Base-by-base conservation (phyloP, 2,113 vertebrate genomes). In the Pyxicephalus adspersus region DNA sequence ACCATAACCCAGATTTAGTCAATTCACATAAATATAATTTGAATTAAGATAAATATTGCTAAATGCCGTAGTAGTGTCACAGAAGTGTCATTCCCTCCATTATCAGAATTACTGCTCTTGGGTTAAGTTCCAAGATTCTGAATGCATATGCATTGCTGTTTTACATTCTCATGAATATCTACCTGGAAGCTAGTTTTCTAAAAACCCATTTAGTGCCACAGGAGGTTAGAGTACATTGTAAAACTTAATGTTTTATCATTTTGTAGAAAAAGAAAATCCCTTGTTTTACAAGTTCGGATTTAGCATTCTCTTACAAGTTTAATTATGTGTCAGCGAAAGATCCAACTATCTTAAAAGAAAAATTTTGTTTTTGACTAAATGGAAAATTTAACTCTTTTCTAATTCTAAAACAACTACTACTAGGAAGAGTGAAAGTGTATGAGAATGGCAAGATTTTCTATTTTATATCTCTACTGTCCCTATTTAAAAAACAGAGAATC, bases 81-180 rank as follows among this genome's bases (percentile, higher is more conserved):
- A 71, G 79, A 16, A 6, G 4, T 29, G 84, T 80, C 5, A 74
- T 17, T 73, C 70, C 29, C 85, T 77, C 52, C 1, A 19, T n/a
- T 67, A 55, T 11, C 61, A 4, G 11, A 25, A 63, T 23, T 15
- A 7, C 0, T 0, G 64, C 20, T 61, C 3, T 15, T 81, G 8
- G 63, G 0, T 77, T 82, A 81, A 76, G 5, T 76, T 17, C 16
- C 20, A 54, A 5, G 5, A 23, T 71, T 25, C 15, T 45, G 58
- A 28, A 68, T 74, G 15, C 6, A 76, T 45, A 81, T 83, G 3
- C 73, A 57, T 76, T 73, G 20, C 26, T 50, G 45, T 73, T 63
- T 64, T 45, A 70, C 73, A 68, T 60, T 83, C 86, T 78, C n/a
- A 19, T 25, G 45, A 76, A 45, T 76, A n/a, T 0, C 3, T 78